Evolutionary conservation across 2,797 vertebrate species (phyloP).

Genomic region (Hydrolagus colliei): DNA sequence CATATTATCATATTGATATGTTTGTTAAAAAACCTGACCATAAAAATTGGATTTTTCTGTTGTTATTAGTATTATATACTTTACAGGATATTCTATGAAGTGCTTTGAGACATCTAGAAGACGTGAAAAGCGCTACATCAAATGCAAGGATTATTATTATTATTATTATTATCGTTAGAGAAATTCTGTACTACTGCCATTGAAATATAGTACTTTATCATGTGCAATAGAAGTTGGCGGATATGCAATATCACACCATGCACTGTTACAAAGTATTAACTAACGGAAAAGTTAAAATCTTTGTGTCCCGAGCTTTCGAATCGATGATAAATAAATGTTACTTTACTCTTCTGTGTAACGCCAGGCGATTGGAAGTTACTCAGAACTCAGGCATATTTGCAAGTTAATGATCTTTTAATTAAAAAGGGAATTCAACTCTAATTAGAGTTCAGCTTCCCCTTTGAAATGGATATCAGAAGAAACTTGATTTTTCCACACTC

Average conservation of each 20-base stretch:
- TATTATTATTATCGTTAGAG: background rate
- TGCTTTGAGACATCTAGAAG: too few species aligned
- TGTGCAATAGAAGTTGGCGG: background rate
- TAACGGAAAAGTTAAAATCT: background rate
- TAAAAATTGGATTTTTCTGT: background rate
- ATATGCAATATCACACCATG: background rate
- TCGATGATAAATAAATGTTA: background rate
- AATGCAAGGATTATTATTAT: too few species aligned
- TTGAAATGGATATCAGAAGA: background rate
- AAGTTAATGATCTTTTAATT: background rate
- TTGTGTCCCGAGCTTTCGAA: background rate
- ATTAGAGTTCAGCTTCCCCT: constrained; percentile 6
- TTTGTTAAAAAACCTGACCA: background rate
- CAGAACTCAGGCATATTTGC: background rate
- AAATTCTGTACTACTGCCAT: background rate
- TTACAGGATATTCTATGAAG: too few species aligned
- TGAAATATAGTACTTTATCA: constrained; percentile 8
- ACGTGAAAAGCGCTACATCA: too few species aligned
- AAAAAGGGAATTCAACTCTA: background rate
- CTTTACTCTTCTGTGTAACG: background rate
- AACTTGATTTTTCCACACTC: background rate
- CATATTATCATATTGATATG: too few species aligned
- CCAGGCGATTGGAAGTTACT: background rate
- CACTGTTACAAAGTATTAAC: background rate
- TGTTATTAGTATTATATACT: too few species aligned